These are phyloP conservation scores for Palythoa caribaeorum DNA, from an alignment of 92 coral and sea anemone genomes.

Conservation along the genomic window DNA sequence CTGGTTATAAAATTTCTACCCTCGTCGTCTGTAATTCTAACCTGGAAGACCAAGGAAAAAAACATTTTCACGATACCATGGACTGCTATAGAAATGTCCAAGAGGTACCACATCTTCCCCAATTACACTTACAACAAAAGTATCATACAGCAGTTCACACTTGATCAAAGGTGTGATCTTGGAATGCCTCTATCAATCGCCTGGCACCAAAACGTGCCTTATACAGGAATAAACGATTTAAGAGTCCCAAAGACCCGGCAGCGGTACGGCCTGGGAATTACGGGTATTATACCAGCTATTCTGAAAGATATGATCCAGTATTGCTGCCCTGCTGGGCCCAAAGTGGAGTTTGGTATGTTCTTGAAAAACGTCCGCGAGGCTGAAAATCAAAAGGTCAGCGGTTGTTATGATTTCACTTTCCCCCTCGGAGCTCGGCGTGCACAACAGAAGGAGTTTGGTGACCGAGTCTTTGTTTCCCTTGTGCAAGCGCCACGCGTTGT, in stretches of 20 bases:
- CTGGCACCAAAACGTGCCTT: conserved; percentile 86
- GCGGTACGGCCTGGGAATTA: conserved; percentile 61
- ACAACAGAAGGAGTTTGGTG: conserved; percentile 50
- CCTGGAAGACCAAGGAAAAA: conserved; percentile 20
- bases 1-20: background rate
- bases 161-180: conserved; percentile 76
- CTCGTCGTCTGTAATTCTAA: conserved; percentile 1
- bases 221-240: conserved; percentile 46
- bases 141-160: conserved; percentile 35
- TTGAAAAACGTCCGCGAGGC: conserved; percentile 75
- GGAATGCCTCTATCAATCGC: conserved; percentile 87
- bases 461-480: conserved; percentile 75
- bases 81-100: conserved; percentile 35
- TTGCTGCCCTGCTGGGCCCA: conserved; percentile 81
- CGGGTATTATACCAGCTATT: conserved; percentile 81
- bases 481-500: conserved; percentile 93
- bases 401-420: conserved; percentile 77
- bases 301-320: conserved; percentile 41
- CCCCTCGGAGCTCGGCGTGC: conserved; percentile 86
- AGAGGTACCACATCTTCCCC: background rate
- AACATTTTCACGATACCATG: conserved; percentile 32
- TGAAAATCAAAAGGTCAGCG: conserved; percentile 59
- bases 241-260: conserved; percentile 46
- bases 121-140: conserved; percentile 24
- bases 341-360: conserved; percentile 81